Base-by-base conservation (phyloP, 2,888 invertebrate genomes). In the Rotaria magnacalcarata region DNA sequence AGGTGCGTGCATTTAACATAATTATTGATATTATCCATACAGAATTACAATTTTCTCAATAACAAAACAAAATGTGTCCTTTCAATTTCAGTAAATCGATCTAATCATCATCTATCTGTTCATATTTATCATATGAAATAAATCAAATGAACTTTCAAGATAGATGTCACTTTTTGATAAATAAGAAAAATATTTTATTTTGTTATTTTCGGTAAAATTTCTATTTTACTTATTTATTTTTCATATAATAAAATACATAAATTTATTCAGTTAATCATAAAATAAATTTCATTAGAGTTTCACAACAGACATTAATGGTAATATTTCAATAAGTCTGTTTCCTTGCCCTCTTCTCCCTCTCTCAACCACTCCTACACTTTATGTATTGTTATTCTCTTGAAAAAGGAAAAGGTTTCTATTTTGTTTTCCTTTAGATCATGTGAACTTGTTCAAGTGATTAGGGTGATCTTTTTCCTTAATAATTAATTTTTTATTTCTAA, bases 341-440 rank as follows among this genome's bases (percentile, higher is more conserved):
- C 67, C 67, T 67, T 67, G 67, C 67, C 67, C 67, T 67, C 67
- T 67, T 67, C 67, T 67, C 34, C 27, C 58, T 34, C 67, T 67
- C 34, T 67, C 67, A 67, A 67, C 67, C 67, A 67, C 67, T 67
- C 67, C 67, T 67, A 34, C 67, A 67, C 67, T 67, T 67, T 34
- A 67, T 67, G 34, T 34, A 67, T 67, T 67, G 67, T 67, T 67
- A 67, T 34, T 67, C 67, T 67, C 34, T 67, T 67, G 67, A 67
- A 67, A 67, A 60, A 67, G 14, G 21, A 54, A 56, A 67, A 67
- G 5, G 34, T 34, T 67, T 67, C 67, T 27, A 34, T 67, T 67
- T 67, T 67, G 16, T 67, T 56, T 67, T 67, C 16, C 34, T 67
- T 67, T 34, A 67, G 67, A 67, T 67, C 34, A 67, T 67, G 67